These are phyloP conservation scores for Chaetoderma sp. DNA, from an alignment of 2,888 invertebrate species.

Conservation along the genomic window DNA sequence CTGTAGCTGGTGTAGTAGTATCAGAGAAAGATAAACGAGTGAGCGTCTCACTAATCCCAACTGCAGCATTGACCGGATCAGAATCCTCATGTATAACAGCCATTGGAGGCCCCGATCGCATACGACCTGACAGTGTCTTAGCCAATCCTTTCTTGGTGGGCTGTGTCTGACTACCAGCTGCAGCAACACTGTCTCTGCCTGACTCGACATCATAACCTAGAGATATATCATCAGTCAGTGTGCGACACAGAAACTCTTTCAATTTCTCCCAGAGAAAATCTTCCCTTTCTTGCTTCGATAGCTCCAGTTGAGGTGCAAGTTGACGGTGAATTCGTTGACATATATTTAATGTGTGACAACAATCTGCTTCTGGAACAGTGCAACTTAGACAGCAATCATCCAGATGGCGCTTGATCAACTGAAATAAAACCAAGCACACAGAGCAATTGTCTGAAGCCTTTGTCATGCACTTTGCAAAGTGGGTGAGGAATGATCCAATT, in stretches of 20 bases:
- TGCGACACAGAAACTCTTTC: background rate
- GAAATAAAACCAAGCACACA: constrained; percentile 37
- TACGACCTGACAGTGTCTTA: no score
- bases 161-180: background rate
- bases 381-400: constrained; percentile 16
- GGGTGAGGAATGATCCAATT: constrained; percentile 28
- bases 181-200: no score
- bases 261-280: constrained; percentile 4
- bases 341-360: constrained; percentile 8
- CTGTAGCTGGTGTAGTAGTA: no score
- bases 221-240: background rate
- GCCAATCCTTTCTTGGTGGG: background rate
- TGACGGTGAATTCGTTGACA: background rate
- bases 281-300: background rate
- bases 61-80: no score
- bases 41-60: background rate
- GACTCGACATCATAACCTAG: no score
- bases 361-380: background rate
- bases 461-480: constrained; percentile 33
- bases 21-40: no score
- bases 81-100: no score
- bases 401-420: constrained; percentile 35
- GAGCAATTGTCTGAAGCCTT: constrained; percentile 22
- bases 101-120: no score
- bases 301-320: background rate